Conservation (phyloP, 2,113 vertebrate genomes). For the Pedionomus torquatus region DNA sequence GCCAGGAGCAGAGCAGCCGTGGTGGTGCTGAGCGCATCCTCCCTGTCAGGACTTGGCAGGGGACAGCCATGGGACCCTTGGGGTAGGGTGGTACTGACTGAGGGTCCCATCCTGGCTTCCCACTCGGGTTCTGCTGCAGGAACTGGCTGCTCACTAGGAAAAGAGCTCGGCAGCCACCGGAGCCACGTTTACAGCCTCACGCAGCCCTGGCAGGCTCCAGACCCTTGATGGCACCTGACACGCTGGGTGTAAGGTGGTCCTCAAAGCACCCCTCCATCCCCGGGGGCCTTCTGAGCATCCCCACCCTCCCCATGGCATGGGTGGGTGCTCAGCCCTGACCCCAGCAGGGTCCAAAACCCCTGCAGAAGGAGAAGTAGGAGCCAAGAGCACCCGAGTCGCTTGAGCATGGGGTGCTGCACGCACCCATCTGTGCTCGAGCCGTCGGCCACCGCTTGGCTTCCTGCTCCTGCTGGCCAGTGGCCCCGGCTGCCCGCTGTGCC, state of each 20-base stretch:
- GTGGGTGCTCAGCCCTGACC: not conserved
- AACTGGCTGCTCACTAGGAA: not conserved
- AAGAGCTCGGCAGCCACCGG: not conserved
- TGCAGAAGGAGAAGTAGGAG: not conserved
- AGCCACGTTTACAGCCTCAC: not conserved
- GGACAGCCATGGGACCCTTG: accelerated
- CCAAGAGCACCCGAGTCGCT: not conserved
- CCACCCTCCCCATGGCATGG: not conserved
- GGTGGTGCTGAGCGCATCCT: not conserved
- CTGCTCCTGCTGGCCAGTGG: not conserved
- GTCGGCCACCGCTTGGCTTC: accelerated
- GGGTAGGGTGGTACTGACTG: not conserved
- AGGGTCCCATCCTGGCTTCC: not conserved
- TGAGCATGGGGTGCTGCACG: accelerated
- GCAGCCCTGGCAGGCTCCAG: not conserved
- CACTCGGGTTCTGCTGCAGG: accelerated
- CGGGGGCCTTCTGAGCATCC: not conserved
- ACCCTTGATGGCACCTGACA: accelerated
- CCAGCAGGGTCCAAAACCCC: accelerated
- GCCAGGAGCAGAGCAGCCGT: not conserved
- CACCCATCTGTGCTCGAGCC: accelerated
- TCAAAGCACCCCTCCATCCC: not conserved
- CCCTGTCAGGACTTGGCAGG: accelerated
- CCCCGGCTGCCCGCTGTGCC: not conserved
- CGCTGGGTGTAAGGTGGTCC: not conserved